phyloP scores from a whole-genome alignment of 1,140 invertebrate genomes.

The Drosophila mayri region DNA sequence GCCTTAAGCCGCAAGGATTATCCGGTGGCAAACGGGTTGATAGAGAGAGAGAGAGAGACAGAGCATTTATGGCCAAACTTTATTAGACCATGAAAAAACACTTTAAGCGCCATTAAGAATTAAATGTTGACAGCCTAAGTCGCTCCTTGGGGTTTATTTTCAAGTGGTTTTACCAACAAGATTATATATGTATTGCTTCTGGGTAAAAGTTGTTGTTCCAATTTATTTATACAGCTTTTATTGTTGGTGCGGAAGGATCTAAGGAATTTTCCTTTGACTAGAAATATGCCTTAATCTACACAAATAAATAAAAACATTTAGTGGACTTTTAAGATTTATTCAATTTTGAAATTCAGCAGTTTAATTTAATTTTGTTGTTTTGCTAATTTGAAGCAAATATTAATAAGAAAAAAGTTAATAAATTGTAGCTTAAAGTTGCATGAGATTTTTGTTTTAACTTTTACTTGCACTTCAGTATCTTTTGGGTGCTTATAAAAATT shows the following conservation, averaged over 20 bases:
- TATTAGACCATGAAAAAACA: constrained; percentile 41
- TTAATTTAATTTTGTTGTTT: neutral
- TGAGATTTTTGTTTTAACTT: no score
- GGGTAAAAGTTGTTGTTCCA: neutral
- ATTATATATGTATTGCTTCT: constrained; percentile 13
- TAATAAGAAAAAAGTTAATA: neutral
- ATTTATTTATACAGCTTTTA: constrained; percentile 4
- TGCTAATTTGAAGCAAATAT: neutral
- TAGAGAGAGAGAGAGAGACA: neutral
- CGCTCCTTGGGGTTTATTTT: constrained; percentile 25
- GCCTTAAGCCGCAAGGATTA: constrained; percentile 34
- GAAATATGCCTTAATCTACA: neutral
- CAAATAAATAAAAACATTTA: constrained; percentile 1
- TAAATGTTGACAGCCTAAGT: constrained; percentile 45
- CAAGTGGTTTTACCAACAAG: constrained; percentile 28
- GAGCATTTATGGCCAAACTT: constrained; percentile 36
- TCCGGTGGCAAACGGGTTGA: constrained; percentile 10
- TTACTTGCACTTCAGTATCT: no score
- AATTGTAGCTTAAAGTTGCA: neutral
- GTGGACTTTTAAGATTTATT: neutral
- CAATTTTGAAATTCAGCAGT: neutral
- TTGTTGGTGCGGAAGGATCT: constrained; percentile 5
- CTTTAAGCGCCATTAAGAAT: constrained; percentile 42
- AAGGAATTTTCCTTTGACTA: neutral
- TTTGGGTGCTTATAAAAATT: no score